Base-by-base conservation (phyloP, 2,113 vertebrate species). In the Oostethus manadensis region DNA sequence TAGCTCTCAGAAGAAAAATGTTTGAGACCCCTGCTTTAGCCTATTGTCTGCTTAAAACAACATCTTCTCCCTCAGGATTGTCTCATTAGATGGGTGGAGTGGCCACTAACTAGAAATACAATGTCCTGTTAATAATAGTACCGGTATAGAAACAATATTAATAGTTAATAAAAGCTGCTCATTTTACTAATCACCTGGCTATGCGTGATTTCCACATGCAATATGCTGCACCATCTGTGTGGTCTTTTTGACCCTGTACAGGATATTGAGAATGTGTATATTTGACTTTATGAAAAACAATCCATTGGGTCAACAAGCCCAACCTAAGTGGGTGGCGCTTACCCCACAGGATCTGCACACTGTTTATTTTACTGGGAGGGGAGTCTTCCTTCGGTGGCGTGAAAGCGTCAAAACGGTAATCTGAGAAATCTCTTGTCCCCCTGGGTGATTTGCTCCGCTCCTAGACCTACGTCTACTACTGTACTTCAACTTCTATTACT, bases 261-360 rank as follows among this genome's bases (percentile, higher is more conserved):
- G 18, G 21, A 55, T 21, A 55, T 20, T 14, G 18, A 42, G 53
- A 68, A 64, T 51, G 49, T 76, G 74, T 79, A 65, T 81, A 80
- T 84, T 82, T 81, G 82, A 77, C 60, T 78, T 77, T 74, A 81
- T 85, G 80, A 81, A 84, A 80, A 81, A 68, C 75, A 71, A 75
- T 85, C 74, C 67, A 61, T 72, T 86, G 78, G 80, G 77, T 86
- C 81, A 89, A 87, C 73, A 87, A 71, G 66, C 77, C 35, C 43
- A 54, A 61, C 66, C 48, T 11, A 3, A 70, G 60, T 70, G 56
- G 54, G 63, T 56, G 5, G 9, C 10, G 63, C 6, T 26, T 66
- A 79, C 77, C 71, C 46, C 54, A 2, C 8, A 3, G 59, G 38
- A 66, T 68, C 53, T 60, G 66, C 71, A 71, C 76, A 67, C 47